Conservation (phyloP, 2,113 vertebrate genomes). For the Cyanoliseus patagonus region DNA sequence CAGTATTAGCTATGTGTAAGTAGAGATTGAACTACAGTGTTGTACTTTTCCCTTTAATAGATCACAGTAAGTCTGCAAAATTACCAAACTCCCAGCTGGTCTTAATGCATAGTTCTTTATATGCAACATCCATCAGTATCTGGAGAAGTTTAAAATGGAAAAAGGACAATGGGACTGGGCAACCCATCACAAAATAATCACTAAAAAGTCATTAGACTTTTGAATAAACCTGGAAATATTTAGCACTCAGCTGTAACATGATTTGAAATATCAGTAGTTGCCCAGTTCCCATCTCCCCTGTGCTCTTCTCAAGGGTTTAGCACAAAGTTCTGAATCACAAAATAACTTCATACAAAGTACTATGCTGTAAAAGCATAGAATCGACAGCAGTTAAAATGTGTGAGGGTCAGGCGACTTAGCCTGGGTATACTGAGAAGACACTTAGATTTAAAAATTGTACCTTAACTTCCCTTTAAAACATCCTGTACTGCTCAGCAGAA, state of each 20-base stretch:
- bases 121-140: background rate
- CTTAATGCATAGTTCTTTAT: background rate
- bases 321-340: background rate
- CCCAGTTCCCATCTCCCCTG: background rate
- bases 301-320: background rate
- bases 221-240: background rate
- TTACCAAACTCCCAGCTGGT: background rate
- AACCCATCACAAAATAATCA: background rate
- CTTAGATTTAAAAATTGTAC: background rate
- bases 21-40: background rate
- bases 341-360: background rate
- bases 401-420: background rate
- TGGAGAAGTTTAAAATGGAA: background rate
- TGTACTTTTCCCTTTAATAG: background rate
- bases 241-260: background rate
- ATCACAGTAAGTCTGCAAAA: background rate
- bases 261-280: background rate
- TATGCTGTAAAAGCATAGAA: background rate
- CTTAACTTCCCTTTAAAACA: conserved; percentile 21
- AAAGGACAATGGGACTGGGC: background rate
- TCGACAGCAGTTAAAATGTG: background rate
- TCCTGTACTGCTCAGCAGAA: background rate
- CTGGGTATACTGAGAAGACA: background rate
- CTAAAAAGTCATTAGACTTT: background rate
- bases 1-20: background rate